These are phyloP conservation scores for Hermaeophaga mercurialis DNA, from an alignment of 2,888 invertebrate genomes.

Conservation along the genomic window DNA sequence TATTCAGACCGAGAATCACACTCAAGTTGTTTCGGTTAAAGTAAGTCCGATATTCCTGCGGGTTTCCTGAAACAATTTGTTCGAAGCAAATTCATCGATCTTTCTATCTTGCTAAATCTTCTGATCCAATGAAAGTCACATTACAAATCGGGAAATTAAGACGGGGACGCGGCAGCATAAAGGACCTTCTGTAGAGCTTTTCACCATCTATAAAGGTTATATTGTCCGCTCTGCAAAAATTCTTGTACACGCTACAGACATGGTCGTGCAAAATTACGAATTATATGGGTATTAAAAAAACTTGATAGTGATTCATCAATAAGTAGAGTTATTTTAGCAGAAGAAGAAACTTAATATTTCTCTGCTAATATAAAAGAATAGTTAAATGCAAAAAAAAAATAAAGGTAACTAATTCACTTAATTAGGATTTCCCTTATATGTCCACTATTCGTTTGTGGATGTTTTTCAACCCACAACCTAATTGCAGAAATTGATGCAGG, in stretches of 20 bases:
- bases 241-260: conserved; percentile 39
- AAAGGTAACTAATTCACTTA: no score
- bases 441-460: no score
- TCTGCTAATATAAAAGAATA: no score
- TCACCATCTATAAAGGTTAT: conserved; percentile 22
- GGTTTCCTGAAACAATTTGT: background rate
- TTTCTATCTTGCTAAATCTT: conserved; percentile 16
- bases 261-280: background rate
- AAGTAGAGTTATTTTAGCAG: no score
- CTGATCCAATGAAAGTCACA: conserved; percentile 28
- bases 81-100: conserved; percentile 4
- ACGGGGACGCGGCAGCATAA: conserved; percentile 13
- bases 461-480: no score
- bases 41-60: background rate
- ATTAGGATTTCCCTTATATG: no score
- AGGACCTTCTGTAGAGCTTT: conserved; percentile 11
- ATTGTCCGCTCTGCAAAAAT: conserved; percentile 42
- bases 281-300: no score
- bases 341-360: no score
- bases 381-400: no score
- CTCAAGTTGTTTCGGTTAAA: background rate
- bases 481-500: no score
- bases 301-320: no score
- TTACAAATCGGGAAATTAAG: conserved; percentile 23
- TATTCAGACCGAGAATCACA: no score